Evolutionary conservation across 2,113 vertebrate genomes (phyloP).

Genomic region (Leuciscus idus): DNA sequence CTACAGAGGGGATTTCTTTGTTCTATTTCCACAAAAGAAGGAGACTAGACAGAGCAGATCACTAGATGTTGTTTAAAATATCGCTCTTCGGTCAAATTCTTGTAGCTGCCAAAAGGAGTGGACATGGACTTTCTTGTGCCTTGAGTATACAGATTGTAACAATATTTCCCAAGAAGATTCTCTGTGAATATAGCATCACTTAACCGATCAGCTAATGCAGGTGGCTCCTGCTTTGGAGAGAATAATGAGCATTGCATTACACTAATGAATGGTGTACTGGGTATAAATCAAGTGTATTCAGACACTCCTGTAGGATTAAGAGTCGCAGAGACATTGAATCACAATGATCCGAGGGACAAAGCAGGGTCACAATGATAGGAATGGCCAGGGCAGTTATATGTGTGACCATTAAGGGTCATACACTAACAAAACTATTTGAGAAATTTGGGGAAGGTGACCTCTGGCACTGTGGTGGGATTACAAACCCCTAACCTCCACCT

Average conservation of each 20-base stretch:
- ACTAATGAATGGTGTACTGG: background rate
- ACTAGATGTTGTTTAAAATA: slow-evolving; percentile 49
- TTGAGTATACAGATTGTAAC: slow-evolving; percentile 11
- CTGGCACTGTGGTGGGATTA: background rate
- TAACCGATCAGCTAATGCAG: background rate
- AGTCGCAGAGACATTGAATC: background rate
- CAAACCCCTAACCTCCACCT: background rate
- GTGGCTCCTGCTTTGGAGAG: background rate
- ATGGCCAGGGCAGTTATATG: background rate
- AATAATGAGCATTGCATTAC: background rate
- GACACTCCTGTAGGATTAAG: background rate
- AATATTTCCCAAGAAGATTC: slow-evolving; percentile 10
- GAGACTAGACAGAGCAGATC: slow-evolving; percentile 49
- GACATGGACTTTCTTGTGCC: slow-evolving; percentile 16
- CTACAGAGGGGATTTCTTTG: slow-evolving; percentile 87
- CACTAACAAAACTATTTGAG: background rate
- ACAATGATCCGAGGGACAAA: background rate
- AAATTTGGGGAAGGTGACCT: background rate
- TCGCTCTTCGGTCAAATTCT: slow-evolving; percentile 48
- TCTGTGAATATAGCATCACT: background rate
- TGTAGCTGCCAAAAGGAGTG: slow-evolving; percentile 44
- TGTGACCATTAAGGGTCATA: background rate
- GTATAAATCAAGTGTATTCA: background rate
- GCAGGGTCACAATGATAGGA: background rate
- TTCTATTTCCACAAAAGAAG: slow-evolving; percentile 52